Evolutionary conservation across 1,140 invertebrate genomes (phyloP).

Genomic region (Schlechtendalia chinensis): DNA sequence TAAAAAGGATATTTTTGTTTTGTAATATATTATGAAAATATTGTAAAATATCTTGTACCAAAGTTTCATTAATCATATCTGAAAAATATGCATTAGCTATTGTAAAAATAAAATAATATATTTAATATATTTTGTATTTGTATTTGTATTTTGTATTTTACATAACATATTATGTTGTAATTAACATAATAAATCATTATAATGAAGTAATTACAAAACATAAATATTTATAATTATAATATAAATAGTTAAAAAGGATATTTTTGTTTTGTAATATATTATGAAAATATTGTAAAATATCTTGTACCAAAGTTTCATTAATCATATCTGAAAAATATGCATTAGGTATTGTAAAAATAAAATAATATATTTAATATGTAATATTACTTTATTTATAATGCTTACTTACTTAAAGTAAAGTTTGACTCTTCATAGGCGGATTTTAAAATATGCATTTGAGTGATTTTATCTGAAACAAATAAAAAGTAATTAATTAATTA

Average conservation of each 20-base stretch:
- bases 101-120: background rate
- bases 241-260: slow-evolving; percentile 39
- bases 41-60: slow-evolving; percentile 31
- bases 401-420: slow-evolving; percentile 16
- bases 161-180: too few species aligned
- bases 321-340: slow-evolving; percentile 24
- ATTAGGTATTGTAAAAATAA: slow-evolving; percentile 12
- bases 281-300: slow-evolving; percentile 28
- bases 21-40: slow-evolving; percentile 20
- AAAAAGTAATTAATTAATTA: too few species aligned
- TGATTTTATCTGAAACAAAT: slow-evolving; percentile 16
- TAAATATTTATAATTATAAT: background rate
- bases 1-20: slow-evolving; percentile 44
- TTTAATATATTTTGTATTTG: too few species aligned
- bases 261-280: slow-evolving; percentile 25
- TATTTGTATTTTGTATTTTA: too few species aligned
- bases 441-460: slow-evolving; percentile 26
- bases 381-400: background rate
- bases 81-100: slow-evolving; percentile 14
- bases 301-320: slow-evolving; percentile 19
- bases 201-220: background rate
- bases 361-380: background rate
- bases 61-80: slow-evolving; percentile 12
- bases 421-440: slow-evolving; percentile 14
- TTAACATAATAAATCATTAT: background rate